Percentiles rank a stretch among this genome's conserved stretches.
These are phyloP conservation scores for Xiphophorus couchianus DNA, from an alignment of 2,113 vertebrate species.

Conservation along the genomic window DNA sequence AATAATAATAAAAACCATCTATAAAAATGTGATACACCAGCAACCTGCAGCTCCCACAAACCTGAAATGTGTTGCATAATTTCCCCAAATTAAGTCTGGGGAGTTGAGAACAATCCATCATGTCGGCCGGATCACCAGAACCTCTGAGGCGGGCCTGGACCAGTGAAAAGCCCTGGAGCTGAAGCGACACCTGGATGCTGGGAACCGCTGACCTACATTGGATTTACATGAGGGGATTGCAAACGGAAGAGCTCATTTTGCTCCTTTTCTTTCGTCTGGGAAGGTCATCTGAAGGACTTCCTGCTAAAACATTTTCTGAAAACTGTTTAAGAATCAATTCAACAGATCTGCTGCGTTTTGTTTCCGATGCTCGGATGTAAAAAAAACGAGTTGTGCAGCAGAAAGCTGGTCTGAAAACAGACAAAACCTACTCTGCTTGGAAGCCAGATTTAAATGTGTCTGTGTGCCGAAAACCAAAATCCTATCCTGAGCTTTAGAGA, in stretches of 20 bases:
- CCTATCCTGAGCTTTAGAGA: no score
- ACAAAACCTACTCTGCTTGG: no score
- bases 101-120: conserved; percentile 15
- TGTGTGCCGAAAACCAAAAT: no score
- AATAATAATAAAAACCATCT: neutral
- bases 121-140: conserved; percentile 8
- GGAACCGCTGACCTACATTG: conserved; percentile 59
- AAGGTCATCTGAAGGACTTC: conserved; percentile 26
- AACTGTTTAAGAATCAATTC: neutral
- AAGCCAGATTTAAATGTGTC: no score
- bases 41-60: neutral
- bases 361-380: no score
- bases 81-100: neutral
- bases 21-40: neutral
- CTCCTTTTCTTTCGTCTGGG: neutral
- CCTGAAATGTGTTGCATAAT: neutral
- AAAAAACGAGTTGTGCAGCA: no score
- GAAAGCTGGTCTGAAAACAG: no score
- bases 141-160: conserved; percentile 11
- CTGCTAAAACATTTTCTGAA: neutral
- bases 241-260: conserved; percentile 24
- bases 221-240: conserved; percentile 1
- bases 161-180: conserved; percentile 18
- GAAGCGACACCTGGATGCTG: conserved; percentile 44
- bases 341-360: no score